Evolutionary conservation across 92 coral and sea anemone species (phyloP).

Genomic region (Palythoa grandis): DNA sequence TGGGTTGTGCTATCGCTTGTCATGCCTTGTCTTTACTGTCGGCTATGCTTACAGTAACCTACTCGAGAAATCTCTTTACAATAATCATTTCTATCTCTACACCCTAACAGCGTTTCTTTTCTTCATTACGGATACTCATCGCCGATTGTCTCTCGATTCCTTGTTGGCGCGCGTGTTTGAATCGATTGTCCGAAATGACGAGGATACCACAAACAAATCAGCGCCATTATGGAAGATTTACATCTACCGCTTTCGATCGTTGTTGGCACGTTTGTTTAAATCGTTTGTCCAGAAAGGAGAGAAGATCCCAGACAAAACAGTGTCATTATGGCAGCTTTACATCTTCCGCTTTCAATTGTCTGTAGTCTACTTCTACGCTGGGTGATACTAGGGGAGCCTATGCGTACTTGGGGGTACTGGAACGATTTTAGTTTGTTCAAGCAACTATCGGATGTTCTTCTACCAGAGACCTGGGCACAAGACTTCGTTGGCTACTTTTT

Average conservation of each 20-base stretch:
- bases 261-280: background rate
- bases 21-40: slow-evolving; percentile 58
- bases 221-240: slow-evolving; percentile 63
- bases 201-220: background rate
- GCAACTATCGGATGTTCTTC: slow-evolving; percentile 22
- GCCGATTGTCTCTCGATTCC: slow-evolving; percentile 58
- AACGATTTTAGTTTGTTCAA: slow-evolving; percentile 40
- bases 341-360: slow-evolving; percentile 62
- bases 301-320: background rate
- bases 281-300: background rate
- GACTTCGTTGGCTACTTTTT: slow-evolving; percentile 54
- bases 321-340: slow-evolving; percentile 60
- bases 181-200: background rate
- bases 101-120: slow-evolving; percentile 47
- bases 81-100: slow-evolving; percentile 64
- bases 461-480: slow-evolving; percentile 46
- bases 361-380: slow-evolving; percentile 65
- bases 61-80: slow-evolving; percentile 64
- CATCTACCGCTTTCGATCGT: slow-evolving; percentile 56
- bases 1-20: slow-evolving; percentile 57
- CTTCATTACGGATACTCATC: slow-evolving; percentile 54
- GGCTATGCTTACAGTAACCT: slow-evolving; percentile 54
- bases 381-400: slow-evolving; percentile 57
- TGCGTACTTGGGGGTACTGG: slow-evolving; percentile 60
- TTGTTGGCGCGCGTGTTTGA: background rate